A percentile compares a stretch with the other conserved stretches of the same genome.
Conservation (phyloP, 2,797 vertebrate species). For the Acrossocheilus wenchowensis region DNA sequence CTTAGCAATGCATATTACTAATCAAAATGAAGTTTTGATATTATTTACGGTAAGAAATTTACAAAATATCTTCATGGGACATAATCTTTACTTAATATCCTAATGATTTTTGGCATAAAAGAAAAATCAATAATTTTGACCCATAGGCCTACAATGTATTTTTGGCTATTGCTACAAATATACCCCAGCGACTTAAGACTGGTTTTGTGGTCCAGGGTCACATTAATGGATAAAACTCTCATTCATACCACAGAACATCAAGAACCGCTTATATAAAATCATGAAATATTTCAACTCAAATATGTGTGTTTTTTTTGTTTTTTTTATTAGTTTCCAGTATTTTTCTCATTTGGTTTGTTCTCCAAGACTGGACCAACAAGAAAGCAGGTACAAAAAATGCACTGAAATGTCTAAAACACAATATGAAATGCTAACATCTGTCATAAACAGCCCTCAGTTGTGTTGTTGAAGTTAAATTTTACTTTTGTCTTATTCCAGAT, state of each 20-base stretch:
- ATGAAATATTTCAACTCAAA: not conserved
- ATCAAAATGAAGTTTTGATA: too few relatives aligned
- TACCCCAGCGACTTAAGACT: too few relatives aligned
- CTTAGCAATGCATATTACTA: too few relatives aligned
- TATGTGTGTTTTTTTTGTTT: not conserved
- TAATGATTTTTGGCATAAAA: too few relatives aligned
- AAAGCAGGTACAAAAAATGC: conserved; percentile 80
- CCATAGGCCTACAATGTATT: too few relatives aligned
- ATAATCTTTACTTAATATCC: too few relatives aligned
- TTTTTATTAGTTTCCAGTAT: conserved; percentile 79
- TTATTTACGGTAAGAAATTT: too few relatives aligned
- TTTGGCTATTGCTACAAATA: too few relatives aligned
- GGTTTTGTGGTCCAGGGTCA: too few relatives aligned
- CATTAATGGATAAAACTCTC: not conserved
- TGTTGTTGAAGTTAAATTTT: not conserved
- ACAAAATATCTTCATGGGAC: too few relatives aligned
- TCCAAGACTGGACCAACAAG: conserved; percentile 84
- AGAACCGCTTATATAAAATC: not conserved
- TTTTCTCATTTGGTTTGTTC: conserved; percentile 86
- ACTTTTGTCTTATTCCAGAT: conserved; percentile 72
- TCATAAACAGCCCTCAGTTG: not conserved
- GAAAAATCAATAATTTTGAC: too few relatives aligned
- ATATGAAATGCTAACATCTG: not conserved
- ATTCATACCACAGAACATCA: not conserved
- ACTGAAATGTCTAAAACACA: not conserved